Evolutionary conservation across 2,888 invertebrate genomes (phyloP), one percentile per base, ranked within the genome.

Genomic region (Andricus curvator): DNA sequence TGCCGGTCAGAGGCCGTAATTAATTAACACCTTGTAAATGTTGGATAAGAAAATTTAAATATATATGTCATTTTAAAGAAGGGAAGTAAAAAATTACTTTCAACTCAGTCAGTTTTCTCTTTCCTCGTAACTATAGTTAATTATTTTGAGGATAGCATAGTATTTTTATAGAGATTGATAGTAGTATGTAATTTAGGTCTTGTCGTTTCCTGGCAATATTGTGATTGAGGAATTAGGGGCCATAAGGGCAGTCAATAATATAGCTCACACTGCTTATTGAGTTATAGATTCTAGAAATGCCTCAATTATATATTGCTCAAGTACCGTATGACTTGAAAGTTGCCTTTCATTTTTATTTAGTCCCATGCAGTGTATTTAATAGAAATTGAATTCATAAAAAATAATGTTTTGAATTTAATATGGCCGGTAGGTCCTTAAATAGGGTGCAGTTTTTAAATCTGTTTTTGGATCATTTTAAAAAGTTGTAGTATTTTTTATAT

Each of bases 191-290:
- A 74, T 74, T 56, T 74, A 9, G 74, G 33, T 33, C 25, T 48
- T 68, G 68, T 48, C 48, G 25, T 29, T 68, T 70, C 70, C 29
- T 70, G 70, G n/a, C 51, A 33, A 20, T 29, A 56, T 70, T 20
- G n/a, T 74, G 11, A 56, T 74, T 33, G 70, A 33, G 48, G 56
- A 74, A 66, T 41, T 37, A 37, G 9, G 9, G 20, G 41, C 1
- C 37, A 37, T 9, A 8, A 65, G 44, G 15, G 44, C 44, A 15
- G 15, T 44, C 44, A 44, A 20, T 9, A n/a, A 56, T n/a, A 56
- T n/a, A n/a, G n/a, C n/a, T n/a, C 2, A 9, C n/a, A n/a, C 56
- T 25, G 62, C 22, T 62, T 62, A 62, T 25, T 25, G 22, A 62
- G 13, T 25, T 62, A 62, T 62, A 13, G 62, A 62, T 62, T 62